A percentile compares a stretch with the other conserved stretches of the same genome.
Conservation (phyloP, 2,797 vertebrate genomes). For the Scolopax bukidnonensis region DNA sequence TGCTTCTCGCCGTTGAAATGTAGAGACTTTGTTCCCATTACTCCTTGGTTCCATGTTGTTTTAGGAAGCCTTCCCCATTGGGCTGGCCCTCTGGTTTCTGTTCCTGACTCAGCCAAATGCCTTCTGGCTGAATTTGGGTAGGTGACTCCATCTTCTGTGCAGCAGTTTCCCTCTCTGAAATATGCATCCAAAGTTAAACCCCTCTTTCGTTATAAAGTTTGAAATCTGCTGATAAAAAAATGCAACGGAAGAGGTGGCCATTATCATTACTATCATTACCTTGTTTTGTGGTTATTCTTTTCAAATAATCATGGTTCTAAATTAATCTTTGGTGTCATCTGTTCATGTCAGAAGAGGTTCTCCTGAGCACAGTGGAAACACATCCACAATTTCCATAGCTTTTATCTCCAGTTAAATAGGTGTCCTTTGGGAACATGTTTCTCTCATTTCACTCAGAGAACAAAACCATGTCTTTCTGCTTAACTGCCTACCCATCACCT, state of each 20-base stretch:
- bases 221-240: background rate
- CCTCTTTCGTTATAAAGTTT: background rate
- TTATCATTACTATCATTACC: background rate
- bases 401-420: background rate
- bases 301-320: background rate
- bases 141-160: constrained; percentile 16
- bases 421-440: background rate
- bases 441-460: background rate
- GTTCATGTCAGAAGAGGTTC: background rate
- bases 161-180: background rate
- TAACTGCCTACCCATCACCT: background rate
- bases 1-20: background rate
- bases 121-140: constrained; percentile 34
- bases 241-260: background rate
- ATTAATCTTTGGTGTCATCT: background rate
- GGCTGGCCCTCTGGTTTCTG: background rate
- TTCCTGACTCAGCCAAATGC: constrained; percentile 22
- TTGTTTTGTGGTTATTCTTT: background rate
- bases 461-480: background rate
- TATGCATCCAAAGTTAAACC: background rate
- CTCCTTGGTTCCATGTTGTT: background rate
- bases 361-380: background rate
- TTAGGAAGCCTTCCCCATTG: background rate
- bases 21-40: background rate
- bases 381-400: background rate